These are phyloP conservation scores for Alectoris magna DNA, from an alignment of 2,797 vertebrate species.

Conservation along the genomic window DNA sequence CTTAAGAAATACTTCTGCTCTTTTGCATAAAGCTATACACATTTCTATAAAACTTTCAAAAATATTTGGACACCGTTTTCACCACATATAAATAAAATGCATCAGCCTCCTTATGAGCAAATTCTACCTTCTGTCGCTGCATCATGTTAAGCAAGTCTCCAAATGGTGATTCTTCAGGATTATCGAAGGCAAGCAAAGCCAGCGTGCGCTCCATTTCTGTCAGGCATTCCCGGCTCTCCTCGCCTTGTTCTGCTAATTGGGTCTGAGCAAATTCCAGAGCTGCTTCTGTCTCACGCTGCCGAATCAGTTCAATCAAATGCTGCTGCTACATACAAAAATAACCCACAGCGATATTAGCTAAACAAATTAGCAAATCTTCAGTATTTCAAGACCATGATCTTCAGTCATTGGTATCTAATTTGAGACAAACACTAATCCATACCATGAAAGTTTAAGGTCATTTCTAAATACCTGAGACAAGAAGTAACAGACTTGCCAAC, in stretches of 20 bases:
- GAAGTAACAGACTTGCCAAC: not conserved
- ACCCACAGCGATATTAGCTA: not conserved
- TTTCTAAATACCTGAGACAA: not conserved
- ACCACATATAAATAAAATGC: not conserved
- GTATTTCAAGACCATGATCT: not conserved
- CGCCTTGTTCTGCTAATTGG: conserved; percentile 96
- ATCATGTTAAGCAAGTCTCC: conserved; percentile 98
- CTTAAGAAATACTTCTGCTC: conserved; percentile 6
- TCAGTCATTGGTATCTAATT: not conserved
- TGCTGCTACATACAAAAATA: conserved; percentile 86
- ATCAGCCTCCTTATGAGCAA: not conserved
- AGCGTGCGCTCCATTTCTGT: conserved; percentile 98
- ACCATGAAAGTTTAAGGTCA: conserved; percentile 29
- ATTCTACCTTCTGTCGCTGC: conserved; percentile 95
- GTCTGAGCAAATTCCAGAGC: conserved; percentile 98
- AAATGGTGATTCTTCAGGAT: conserved; percentile 96
- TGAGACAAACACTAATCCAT: not conserved
- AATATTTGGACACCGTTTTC: not conserved
- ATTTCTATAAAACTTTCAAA: not conserved
- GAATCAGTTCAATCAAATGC: conserved; percentile 98
- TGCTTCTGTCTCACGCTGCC: conserved; percentile 95
- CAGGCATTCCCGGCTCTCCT: conserved; percentile 96
- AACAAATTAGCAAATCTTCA: not conserved
- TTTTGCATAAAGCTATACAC: not conserved
- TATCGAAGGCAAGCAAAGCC: conserved; percentile 95